phyloP scores from a whole-genome alignment of 2,113 vertebrate species.

The Sebastes schlegelii region DNA sequence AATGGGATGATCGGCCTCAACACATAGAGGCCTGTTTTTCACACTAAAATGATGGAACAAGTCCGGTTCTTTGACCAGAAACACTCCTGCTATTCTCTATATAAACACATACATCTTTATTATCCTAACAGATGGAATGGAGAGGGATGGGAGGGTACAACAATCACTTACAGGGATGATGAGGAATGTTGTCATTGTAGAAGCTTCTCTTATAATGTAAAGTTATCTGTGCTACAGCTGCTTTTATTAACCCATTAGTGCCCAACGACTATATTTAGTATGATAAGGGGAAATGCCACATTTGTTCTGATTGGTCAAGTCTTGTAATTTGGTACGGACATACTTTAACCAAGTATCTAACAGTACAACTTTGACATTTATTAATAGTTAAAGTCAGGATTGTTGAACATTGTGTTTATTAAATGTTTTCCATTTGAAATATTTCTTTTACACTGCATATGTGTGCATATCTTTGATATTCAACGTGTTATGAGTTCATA shows the following conservation, averaged over 20 bases:
- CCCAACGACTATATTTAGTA: too few species aligned
- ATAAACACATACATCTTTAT: slow-evolving; percentile 53
- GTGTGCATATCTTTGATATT: too few species aligned
- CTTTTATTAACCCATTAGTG: not conserved
- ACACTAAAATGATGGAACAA: slow-evolving; percentile 41
- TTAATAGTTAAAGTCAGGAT: too few species aligned
- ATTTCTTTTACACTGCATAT: too few species aligned
- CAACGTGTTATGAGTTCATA: too few species aligned
- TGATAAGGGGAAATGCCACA: too few species aligned
- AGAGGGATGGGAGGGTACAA: slow-evolving; percentile 30
- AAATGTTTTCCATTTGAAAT: too few species aligned
- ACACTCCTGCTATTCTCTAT: slow-evolving; percentile 50
- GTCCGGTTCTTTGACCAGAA: slow-evolving; percentile 31
- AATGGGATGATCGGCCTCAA: slow-evolving; percentile 41
- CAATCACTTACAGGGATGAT: slow-evolving; percentile 60
- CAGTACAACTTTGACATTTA: too few species aligned
- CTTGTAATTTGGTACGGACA: too few species aligned
- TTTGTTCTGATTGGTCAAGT: too few species aligned
- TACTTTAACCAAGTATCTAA: too few species aligned
- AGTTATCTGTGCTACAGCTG: not conserved
- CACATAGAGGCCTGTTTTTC: slow-evolving; percentile 21
- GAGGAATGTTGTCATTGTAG: slow-evolving; percentile 46
- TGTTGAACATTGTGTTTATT: too few species aligned
- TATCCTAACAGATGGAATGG: slow-evolving; percentile 53
- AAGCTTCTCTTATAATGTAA: slow-evolving; percentile 38